Percentiles rank a stretch among this genome's conserved stretches.
phyloP scores from a whole-genome alignment of 1,140 invertebrate species.

The Rhopalosiphum padi region DNA sequence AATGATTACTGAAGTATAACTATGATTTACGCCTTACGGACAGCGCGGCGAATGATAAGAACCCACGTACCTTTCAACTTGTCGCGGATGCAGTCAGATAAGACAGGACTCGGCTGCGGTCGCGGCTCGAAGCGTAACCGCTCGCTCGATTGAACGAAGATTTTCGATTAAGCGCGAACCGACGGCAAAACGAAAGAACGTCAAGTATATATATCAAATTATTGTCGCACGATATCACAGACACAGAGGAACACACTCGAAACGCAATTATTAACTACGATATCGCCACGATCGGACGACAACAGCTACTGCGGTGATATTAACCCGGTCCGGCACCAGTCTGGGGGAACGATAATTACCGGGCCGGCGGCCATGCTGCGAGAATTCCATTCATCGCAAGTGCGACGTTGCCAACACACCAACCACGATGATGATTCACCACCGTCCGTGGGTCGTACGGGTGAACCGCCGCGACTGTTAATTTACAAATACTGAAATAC shows the following conservation, averaged over 20 bases:
- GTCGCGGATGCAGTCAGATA: neutral
- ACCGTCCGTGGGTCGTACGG: neutral
- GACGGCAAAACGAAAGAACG: neutral
- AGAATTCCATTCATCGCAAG: conserved; percentile 48
- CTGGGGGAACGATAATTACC: conserved; percentile 49
- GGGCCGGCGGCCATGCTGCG: conserved; percentile 53
- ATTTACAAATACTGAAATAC: no score
- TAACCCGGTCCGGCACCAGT: neutral
- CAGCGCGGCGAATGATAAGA: neutral
- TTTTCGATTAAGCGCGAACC: neutral
- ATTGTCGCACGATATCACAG: neutral
- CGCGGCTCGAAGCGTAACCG: neutral
- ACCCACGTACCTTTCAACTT: neutral
- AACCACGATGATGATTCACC: neutral
- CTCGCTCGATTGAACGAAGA: neutral
- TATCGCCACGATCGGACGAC: neutral
- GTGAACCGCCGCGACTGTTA: neutral
- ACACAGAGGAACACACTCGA: neutral
- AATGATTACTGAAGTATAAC: neutral
- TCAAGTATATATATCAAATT: neutral
- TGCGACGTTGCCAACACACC: conserved; percentile 43
- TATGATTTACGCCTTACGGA: neutral
- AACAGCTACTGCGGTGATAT: conserved; percentile 18
- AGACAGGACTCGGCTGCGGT: neutral
- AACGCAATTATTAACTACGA: neutral